Conservation (phyloP, 2,888 invertebrate species). For the Gordius sp. region DNA sequence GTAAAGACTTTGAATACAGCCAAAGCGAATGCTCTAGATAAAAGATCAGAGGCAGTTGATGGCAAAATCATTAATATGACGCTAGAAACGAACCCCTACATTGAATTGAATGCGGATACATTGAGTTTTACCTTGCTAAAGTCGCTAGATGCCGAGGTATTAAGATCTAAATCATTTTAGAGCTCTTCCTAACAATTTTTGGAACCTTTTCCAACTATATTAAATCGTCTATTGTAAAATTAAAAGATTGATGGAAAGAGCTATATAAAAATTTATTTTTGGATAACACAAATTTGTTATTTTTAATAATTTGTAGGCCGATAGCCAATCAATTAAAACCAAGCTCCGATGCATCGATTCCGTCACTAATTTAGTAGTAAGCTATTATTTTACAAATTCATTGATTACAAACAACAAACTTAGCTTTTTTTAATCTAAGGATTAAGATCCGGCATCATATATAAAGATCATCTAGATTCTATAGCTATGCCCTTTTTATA, state of each 20-base stretch:
- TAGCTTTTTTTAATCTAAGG: no score
- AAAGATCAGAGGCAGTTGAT: not conserved
- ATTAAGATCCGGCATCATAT: no score
- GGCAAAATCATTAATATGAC: slow-evolving; percentile 4
- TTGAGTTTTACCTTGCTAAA: not conserved
- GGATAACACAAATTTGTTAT: no score
- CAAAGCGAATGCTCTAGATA: not conserved
- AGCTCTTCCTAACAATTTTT: not conserved
- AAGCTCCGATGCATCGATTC: not conserved
- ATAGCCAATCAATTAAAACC: not conserved
- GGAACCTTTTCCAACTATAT: not conserved
- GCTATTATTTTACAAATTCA: no score
- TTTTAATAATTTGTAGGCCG: no score
- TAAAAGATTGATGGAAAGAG: no score
- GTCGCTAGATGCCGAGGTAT: not conserved
- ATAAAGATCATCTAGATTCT: no score
- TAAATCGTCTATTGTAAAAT: no score
- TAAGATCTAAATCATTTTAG: not conserved
- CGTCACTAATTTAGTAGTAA: not conserved
- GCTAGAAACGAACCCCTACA: not conserved
- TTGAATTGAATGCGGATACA: not conserved
- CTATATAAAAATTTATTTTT: no score
- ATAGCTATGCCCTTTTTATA: no score
- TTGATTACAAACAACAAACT: no score
- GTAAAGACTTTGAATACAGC: not conserved